phyloP scores from a whole-genome alignment of 23 tunicate species.

The Diplosoma virens region DNA sequence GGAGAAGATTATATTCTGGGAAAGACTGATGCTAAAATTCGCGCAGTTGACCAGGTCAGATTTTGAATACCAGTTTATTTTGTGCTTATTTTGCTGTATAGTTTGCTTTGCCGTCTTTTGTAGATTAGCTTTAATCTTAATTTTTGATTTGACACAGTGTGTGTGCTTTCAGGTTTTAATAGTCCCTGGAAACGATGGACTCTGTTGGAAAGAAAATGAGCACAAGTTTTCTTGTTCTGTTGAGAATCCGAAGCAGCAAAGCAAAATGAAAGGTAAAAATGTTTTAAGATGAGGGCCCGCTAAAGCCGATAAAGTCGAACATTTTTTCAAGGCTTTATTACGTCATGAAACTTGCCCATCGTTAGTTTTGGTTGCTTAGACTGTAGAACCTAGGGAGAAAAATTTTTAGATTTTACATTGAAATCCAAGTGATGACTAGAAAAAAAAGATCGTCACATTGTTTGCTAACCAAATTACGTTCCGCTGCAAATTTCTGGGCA shows the following conservation, averaged over 20 bases:
- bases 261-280: constrained; percentile 89
- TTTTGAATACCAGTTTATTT: not conserved
- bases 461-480: too few species aligned
- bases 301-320: too few species aligned
- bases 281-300: too few species aligned
- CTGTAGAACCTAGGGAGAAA: too few species aligned
- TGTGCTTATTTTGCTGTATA: not conserved
- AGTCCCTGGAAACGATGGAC: constrained; percentile 32
- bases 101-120: not conserved
- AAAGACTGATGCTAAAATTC: constrained; percentile 86
- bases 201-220: constrained; percentile 50
- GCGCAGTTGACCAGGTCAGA: constrained; percentile 73
- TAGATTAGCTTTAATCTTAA: not conserved
- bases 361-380: too few species aligned
- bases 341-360: too few species aligned
- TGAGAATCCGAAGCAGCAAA: constrained; percentile 79
- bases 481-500: too few species aligned
- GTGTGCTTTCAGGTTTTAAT: constrained; percentile 52
- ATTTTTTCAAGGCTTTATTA: too few species aligned
- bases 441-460: too few species aligned
- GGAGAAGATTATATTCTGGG: constrained; percentile 86
- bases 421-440: too few species aligned
- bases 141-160: not conserved
- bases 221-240: constrained; percentile 62
- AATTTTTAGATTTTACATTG: too few species aligned